These are phyloP conservation scores for Phallusia fumigata DNA, from an alignment of 23 tunicate genomes.

Conservation along the genomic window DNA sequence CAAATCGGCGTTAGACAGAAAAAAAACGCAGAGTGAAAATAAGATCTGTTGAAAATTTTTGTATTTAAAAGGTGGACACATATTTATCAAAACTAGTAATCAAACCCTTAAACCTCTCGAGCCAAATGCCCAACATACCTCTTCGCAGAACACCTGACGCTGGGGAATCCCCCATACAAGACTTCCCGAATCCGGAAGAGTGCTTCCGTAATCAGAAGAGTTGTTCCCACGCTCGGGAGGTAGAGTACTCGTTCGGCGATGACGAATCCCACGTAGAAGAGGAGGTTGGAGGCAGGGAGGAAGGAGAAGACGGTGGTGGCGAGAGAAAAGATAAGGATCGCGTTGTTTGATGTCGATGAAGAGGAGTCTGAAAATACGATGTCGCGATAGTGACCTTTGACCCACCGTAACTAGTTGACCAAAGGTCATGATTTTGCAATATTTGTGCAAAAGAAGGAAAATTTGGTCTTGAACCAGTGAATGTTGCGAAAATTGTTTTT, in stretches of 20 bases:
- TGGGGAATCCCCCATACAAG: too few relatives aligned
- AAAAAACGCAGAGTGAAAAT: too few relatives aligned
- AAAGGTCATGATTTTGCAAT: background rate
- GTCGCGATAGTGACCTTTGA: background rate
- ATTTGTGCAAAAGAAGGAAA: background rate
- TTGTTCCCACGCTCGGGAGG: slow-evolving; percentile 75
- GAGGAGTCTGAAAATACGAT: background rate
- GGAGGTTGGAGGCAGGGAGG: slow-evolving; percentile 75
- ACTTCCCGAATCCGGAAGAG: background rate
- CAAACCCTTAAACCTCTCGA: too few relatives aligned
- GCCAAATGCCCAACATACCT: too few relatives aligned
- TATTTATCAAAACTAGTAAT: too few relatives aligned
- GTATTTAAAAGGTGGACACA: too few relatives aligned
- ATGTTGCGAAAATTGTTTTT: too few relatives aligned
- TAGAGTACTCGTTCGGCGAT: slow-evolving; percentile 83
- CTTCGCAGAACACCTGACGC: too few relatives aligned
- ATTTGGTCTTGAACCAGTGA: too few relatives aligned
- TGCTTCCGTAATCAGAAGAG: slow-evolving; percentile 33
- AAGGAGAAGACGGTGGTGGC: slow-evolving; percentile 43
- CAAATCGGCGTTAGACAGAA: too few relatives aligned
- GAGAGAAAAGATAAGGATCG: slow-evolving; percentile 18
- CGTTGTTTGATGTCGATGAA: background rate
- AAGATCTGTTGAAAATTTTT: too few relatives aligned
- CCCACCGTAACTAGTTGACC: background rate
- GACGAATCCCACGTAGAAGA: slow-evolving; percentile 91